Conservation (phyloP, 2,888 invertebrate genomes). For the Eurois occulta region DNA sequence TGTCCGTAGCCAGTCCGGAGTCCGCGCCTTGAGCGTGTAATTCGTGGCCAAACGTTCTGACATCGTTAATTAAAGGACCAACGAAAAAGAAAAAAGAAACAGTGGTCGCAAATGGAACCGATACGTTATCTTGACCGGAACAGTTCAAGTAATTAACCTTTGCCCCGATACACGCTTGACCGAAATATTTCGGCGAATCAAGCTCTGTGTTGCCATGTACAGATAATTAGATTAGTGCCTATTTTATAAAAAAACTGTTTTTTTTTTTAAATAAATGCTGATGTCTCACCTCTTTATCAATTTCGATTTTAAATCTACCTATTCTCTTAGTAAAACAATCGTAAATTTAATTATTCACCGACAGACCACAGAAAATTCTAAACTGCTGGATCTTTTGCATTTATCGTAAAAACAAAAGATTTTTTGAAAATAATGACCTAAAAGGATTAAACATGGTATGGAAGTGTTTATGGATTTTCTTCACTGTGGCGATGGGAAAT, state of each 20-base stretch:
- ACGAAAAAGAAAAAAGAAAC: slow-evolving; percentile 7
- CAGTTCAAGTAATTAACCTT: slow-evolving; percentile 73
- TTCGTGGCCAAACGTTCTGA: neutral
- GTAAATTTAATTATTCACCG: too few relatives aligned
- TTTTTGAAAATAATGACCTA: too few relatives aligned
- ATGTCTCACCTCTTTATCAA: neutral
- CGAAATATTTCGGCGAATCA: slow-evolving; percentile 69
- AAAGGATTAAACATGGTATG: too few relatives aligned
- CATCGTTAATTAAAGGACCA: slow-evolving; percentile 39
- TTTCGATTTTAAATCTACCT: too few relatives aligned
- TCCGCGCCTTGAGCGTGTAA: neutral
- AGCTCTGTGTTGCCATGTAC: slow-evolving; percentile 34
- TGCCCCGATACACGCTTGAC: slow-evolving; percentile 66
- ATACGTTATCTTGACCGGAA: slow-evolving; percentile 63
- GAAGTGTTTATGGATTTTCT: too few relatives aligned
- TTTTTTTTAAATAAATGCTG: neutral
- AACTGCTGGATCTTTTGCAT: too few relatives aligned
- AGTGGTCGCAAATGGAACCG: slow-evolving; percentile 31
- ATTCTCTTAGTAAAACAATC: too few relatives aligned
- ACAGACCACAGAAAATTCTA: too few relatives aligned
- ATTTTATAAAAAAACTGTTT: neutral
- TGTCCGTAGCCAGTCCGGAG: neutral
- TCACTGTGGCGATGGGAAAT: too few relatives aligned
- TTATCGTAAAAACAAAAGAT: too few relatives aligned
- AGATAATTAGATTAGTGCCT: slow-evolving; percentile 11